These are phyloP conservation scores for Ligdia adustata DNA, from an alignment of 2,888 invertebrate genomes.

Conservation along the genomic window DNA sequence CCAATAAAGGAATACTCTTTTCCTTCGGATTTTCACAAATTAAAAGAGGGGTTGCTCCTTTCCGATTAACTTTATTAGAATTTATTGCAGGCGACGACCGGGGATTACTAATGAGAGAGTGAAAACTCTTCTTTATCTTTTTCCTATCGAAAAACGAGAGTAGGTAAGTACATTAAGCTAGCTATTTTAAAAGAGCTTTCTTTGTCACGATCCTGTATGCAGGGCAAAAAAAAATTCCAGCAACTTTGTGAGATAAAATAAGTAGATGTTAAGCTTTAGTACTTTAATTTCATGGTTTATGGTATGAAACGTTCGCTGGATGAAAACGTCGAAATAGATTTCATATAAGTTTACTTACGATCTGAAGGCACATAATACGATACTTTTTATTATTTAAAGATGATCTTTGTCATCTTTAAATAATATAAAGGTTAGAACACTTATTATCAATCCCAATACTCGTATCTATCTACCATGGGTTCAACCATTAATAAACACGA, in stretches of 20 bases:
- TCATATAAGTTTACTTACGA: no score
- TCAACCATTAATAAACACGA: no score
- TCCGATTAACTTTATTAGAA: constrained; percentile 76
- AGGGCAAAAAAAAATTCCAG: constrained; percentile 11
- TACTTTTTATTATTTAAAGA: no score
- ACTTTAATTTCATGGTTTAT: background rate
- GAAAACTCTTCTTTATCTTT: constrained; percentile 49
- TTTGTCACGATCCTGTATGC: constrained; percentile 13
- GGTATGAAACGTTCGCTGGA: no score
- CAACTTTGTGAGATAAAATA: constrained; percentile 2
- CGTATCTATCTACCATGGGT: no score
- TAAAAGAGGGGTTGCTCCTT: constrained; percentile 61
- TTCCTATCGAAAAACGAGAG: constrained; percentile 39
- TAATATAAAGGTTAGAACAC: no score
- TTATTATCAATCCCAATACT: no score
- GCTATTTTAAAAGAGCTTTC: constrained; percentile 13
- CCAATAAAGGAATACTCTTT: constrained; percentile 53
- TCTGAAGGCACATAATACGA: no score
- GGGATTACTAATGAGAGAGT: constrained; percentile 62
- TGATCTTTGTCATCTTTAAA: no score
- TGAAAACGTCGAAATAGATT: no score
- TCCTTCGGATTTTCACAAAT: constrained; percentile 51
- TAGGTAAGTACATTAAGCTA: constrained; percentile 19
- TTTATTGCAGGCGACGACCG: constrained; percentile 63
- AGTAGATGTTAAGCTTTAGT: background rate